phyloP scores from a whole-genome alignment of 64 coral and sea anemone genomes.

The Pachyseris speciosa region DNA sequence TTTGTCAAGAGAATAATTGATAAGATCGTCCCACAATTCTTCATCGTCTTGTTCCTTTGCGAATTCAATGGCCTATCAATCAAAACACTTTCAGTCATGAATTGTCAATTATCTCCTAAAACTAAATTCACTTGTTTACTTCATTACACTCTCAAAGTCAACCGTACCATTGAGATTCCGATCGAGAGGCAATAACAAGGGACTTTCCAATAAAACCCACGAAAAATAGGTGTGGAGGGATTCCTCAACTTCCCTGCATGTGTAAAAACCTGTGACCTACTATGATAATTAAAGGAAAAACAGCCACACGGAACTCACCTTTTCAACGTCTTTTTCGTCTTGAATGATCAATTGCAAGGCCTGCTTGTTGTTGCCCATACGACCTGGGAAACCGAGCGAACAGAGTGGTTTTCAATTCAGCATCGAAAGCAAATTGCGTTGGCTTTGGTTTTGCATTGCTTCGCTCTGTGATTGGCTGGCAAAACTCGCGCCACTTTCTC shows the following conservation, averaged over 20 bases:
- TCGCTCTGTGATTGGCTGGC: too few relatives aligned
- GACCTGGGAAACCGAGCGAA: slow-evolving; percentile 59
- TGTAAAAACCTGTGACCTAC: too few relatives aligned
- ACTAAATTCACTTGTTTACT: too few relatives aligned
- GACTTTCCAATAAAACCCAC: neutral
- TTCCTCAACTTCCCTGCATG: too few relatives aligned
- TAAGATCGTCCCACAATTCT: slow-evolving; percentile 98
- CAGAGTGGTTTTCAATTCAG: neutral
- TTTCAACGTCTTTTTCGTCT: slow-evolving; percentile 85
- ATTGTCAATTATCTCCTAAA: neutral
- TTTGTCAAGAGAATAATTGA: slow-evolving; percentile 99
- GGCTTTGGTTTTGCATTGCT: too few relatives aligned
- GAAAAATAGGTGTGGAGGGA: too few relatives aligned
- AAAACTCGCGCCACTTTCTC: too few relatives aligned
- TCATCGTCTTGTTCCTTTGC: slow-evolving; percentile 94
- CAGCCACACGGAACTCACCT: slow-evolving; percentile 17
- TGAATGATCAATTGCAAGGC: slow-evolving; percentile 96
- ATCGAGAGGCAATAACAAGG: neutral
- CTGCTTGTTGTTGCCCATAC: slow-evolving; percentile 99
- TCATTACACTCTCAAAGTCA: too few relatives aligned
- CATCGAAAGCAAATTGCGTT: too few relatives aligned
- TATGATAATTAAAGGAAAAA: too few relatives aligned
- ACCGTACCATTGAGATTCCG: too few relatives aligned
- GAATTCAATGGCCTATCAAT: slow-evolving; percentile 89
- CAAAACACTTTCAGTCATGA: neutral